Conservation (phyloP, 2,888 invertebrate genomes). For the Amblyteles armatorius region DNA sequence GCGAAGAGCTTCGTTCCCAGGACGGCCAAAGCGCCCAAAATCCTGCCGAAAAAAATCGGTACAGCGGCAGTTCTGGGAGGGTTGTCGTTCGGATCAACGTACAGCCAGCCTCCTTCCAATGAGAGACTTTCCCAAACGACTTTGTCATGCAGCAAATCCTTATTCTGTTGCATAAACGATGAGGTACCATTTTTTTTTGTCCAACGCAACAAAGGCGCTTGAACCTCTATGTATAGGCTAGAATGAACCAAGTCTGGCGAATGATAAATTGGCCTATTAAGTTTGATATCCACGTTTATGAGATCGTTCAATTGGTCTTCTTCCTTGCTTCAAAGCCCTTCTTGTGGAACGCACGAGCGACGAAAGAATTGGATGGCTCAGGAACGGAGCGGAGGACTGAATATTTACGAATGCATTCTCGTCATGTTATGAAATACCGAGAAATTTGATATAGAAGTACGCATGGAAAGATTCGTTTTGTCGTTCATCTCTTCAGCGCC, state of each 20-base stretch:
- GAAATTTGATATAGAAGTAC: constrained; percentile 71
- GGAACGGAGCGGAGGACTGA: constrained; percentile 63
- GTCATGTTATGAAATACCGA: constrained; percentile 76
- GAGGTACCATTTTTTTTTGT: neutral
- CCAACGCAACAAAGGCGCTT: neutral
- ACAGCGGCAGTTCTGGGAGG: neutral
- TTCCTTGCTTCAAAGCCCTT: neutral
- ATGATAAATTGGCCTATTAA: constrained; percentile 72
- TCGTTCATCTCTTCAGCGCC: constrained; percentile 65
- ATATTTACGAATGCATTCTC: constrained; percentile 78
- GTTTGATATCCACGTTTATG: constrained; percentile 68
- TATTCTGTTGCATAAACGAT: neutral
- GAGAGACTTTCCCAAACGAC: neutral
- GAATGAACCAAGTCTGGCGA: constrained; percentile 14
- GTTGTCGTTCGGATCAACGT: neutral
- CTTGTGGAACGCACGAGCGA: neutral
- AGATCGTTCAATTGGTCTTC: constrained; percentile 33
- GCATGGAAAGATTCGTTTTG: neutral
- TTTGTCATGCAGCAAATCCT: neutral
- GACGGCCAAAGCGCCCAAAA: constrained; percentile 1
- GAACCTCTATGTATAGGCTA: neutral
- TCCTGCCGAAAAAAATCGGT: constrained; percentile 1
- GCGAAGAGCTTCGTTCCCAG: constrained; percentile 9
- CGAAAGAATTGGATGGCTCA: constrained; percentile 23
- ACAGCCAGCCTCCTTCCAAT: neutral